Evolutionary conservation across 2,797 vertebrate species (phyloP), one percentile per base, ranked within the genome.

Genomic region (Falco peregrinus): DNA sequence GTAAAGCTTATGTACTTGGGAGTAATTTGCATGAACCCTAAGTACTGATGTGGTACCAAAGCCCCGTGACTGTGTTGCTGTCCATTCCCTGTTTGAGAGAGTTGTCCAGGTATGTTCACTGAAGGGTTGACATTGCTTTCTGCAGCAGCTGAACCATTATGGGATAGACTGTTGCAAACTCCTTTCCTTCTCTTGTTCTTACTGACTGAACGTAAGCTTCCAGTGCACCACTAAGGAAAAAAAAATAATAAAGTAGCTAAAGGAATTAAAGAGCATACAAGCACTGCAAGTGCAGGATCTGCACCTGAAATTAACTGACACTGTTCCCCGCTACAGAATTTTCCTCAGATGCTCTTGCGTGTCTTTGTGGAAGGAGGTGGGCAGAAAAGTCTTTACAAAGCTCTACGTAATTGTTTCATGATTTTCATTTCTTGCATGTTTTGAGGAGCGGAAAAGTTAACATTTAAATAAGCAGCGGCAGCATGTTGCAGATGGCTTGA

Each of bases 141-240:
- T 99, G 99, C 84, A 99, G 97, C 91, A 99, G 97, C 94, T 99
- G 99, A 68, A 99, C 95, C 99, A 99, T 99, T 89, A 99, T 98
- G 90, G 99, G 99, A 94, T 99, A 99, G 85, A 99, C 98, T 1
- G 99, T 98, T 10, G 99, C 98, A 86, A 99, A 99, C 97, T 99
- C 99, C 96, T 99, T 99, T 68, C 98, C 99, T 95, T 99, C 99
- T 87, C 99, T 98, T 1, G 98, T 97, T 97, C 98, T 98, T 33
- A 99, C 99, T 1, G 98, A 98, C 78, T 99, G 99, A 57, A 99
- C 99, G 1, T 99, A 99, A 63, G 99, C 99, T 98, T 99, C 99
- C 97, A 99, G 97, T 24, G 99, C 98, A 1, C 99, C 99, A 61
- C 99, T 99, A 13, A 33, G 88, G 92, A 71, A 48, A 37, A 10